Conservation (phyloP, 1,140 invertebrate species). For the Triops longicaudatus region DNA sequence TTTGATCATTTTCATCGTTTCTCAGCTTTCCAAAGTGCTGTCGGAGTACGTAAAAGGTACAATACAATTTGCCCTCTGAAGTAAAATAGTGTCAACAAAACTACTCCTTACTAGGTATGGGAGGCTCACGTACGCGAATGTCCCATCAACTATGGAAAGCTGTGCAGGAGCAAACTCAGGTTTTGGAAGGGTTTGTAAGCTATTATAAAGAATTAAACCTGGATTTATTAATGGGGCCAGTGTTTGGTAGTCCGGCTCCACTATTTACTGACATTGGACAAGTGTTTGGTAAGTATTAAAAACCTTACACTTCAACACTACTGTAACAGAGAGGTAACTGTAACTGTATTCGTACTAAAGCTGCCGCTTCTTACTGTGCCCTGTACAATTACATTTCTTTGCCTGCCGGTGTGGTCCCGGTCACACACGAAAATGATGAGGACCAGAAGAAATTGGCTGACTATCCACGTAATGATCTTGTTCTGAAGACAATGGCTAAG, state of each 20-base stretch:
- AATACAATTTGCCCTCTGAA: too few species aligned
- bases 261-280: background rate
- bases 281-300: conserved; percentile 21
- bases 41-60: background rate
- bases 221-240: conserved; percentile 29
- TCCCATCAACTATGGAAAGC: conserved; percentile 22
- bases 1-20: background rate
- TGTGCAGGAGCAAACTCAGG: background rate
- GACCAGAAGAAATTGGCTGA: conserved; percentile 34
- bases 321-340: background rate
- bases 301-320: background rate
- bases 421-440: conserved; percentile 35
- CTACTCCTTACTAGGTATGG: background rate
- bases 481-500: conserved; percentile 32
- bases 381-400: conserved; percentile 37
- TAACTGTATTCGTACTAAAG: conserved; percentile 25
- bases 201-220: conserved; percentile 15
- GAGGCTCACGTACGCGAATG: background rate
- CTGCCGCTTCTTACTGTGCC: conserved; percentile 30
- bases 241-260: conserved; percentile 27
- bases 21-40: background rate
- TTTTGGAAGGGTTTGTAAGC: conserved; percentile 6
- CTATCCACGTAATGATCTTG: conserved; percentile 31
- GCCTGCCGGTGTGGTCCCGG: conserved; percentile 37
- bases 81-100: too few species aligned